These are phyloP conservation scores for Campylomormyrus numenius DNA, from an alignment of 2,113 vertebrate species.

Conservation along the genomic window DNA sequence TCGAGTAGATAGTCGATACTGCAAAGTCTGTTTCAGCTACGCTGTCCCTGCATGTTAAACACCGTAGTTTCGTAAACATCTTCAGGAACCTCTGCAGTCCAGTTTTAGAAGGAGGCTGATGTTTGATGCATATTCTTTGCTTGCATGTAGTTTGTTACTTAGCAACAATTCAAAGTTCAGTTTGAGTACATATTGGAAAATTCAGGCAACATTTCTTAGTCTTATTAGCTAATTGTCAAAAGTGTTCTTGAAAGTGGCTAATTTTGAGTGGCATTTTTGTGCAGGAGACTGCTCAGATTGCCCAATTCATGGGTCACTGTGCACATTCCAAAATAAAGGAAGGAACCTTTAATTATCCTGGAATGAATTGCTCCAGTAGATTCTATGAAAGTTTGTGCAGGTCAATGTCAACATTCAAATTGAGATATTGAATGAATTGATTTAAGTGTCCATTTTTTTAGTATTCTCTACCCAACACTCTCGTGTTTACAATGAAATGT, in stretches of 20 bases:
- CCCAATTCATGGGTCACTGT: not conserved
- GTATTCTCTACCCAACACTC: not conserved
- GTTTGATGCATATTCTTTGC: not conserved
- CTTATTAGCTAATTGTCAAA: not conserved
- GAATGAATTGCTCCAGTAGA: not conserved
- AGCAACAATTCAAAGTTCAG: not conserved
- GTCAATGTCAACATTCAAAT: not conserved
- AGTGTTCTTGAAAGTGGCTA: too few relatives aligned
- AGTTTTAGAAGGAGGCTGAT: not conserved
- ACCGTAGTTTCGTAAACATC: not conserved
- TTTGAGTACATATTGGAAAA: not conserved
- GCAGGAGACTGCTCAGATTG: not conserved
- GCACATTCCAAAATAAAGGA: not conserved
- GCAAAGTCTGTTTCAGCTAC: not conserved
- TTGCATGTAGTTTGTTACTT: constrained; percentile 9
- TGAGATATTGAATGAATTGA: not conserved
- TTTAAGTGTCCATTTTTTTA: not conserved
- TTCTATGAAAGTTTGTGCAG: not conserved
- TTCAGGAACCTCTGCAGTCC: not conserved
- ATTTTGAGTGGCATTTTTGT: not conserved
- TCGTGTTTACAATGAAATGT: not conserved
- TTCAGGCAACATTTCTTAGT: not conserved
- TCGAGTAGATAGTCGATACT: not conserved
- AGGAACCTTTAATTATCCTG: not conserved
- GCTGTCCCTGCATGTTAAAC: not conserved